A percentile compares a stretch with the other conserved stretches of the same genome.
Conservation (phyloP, 2,113 vertebrate genomes). For the Kryptolebias marmoratus region DNA sequence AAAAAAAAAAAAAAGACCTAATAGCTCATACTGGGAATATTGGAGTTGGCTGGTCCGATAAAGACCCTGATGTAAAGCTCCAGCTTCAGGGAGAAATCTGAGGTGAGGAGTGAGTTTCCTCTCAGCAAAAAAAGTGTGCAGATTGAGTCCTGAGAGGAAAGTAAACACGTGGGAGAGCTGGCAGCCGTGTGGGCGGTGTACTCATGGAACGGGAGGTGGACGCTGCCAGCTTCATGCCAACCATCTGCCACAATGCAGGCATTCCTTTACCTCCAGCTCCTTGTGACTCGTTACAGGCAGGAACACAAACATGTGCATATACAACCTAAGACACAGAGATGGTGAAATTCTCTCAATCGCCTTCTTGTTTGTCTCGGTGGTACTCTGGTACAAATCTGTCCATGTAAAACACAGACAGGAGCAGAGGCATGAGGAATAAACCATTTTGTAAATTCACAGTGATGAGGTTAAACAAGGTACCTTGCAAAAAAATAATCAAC, state of each 20-base stretch:
- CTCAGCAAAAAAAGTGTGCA: conserved; percentile 46
- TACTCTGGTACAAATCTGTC: no score
- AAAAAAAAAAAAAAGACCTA: conserved; percentile 11
- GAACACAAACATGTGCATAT: conserved; percentile 11
- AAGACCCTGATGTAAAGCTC: conserved; percentile 19
- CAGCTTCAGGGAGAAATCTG: conserved; percentile 27
- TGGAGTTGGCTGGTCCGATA: not conserved
- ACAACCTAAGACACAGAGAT: conserved; percentile 12
- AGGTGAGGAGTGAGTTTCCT: conserved; percentile 46
- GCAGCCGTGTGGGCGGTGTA: conserved; percentile 60
- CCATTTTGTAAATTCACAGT: no score
- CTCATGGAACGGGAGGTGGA: conserved; percentile 35
- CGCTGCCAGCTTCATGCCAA: conserved; percentile 59
- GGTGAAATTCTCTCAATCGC: not conserved
- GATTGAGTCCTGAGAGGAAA: conserved; percentile 57
- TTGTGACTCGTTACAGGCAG: conserved; percentile 61
- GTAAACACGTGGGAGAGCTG: conserved; percentile 63
- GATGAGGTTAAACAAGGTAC: no score
- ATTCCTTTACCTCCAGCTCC: conserved; percentile 65
- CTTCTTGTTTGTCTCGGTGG: no score
- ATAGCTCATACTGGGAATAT: conserved; percentile 18
- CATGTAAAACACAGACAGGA: no score
- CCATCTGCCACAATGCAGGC: conserved; percentile 72
- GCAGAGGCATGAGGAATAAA: no score
- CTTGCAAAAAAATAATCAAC: no score